Evolutionary conservation across 2,113 vertebrate species (phyloP).

Genomic region (Equus quagga): DNA sequence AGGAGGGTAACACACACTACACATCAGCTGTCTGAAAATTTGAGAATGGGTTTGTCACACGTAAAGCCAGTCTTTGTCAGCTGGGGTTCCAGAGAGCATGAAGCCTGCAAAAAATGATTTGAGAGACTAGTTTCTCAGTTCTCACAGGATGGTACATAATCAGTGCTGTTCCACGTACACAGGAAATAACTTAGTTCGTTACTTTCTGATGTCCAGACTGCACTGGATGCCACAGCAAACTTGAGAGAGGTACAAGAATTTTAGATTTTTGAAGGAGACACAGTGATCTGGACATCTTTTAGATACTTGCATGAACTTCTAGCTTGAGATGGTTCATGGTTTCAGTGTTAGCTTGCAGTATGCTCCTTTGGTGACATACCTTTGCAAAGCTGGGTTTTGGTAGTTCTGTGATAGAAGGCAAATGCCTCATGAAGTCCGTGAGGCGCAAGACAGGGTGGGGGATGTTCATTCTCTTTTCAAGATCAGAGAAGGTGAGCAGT

Average conservation of each 20-base stretch:
- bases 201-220: neutral
- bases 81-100: neutral
- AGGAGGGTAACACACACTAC: neutral
- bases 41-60: neutral
- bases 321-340: neutral
- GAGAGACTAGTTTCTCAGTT: neutral
- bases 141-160: rapidly evolving
- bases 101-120: too few species aligned
- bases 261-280: neutral
- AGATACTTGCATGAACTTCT: rapidly evolving
- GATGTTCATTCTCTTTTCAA: neutral
- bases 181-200: neutral
- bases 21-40: neutral
- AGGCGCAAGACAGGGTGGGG: neutral
- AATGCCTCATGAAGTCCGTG: rapidly evolving
- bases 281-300: rapidly evolving
- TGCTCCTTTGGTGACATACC: neutral
- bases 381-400: neutral
- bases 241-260: neutral
- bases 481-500: neutral
- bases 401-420: neutral
- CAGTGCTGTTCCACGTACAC: too few species aligned
- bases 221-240: neutral
- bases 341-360: rapidly evolving
- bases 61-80: neutral